phyloP scores from a whole-genome alignment of 2,797 vertebrate species.

The Esox masquinongy region DNA sequence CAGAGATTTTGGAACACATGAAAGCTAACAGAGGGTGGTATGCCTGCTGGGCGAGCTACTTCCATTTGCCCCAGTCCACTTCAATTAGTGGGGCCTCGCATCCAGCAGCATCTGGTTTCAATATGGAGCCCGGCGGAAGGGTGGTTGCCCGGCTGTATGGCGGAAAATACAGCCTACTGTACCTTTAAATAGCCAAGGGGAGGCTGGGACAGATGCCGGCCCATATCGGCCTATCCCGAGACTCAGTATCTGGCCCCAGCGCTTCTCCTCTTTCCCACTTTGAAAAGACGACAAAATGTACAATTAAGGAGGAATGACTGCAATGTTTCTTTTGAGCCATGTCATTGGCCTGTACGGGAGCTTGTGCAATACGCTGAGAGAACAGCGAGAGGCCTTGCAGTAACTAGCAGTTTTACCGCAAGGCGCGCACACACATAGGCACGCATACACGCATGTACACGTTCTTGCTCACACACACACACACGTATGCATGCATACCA shows the following conservation, averaged over 20 bases:
- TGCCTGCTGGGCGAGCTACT: conserved; percentile 76
- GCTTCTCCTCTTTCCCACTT: conserved; percentile 65
- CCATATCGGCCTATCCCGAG: conserved; percentile 74
- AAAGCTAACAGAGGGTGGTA: conserved; percentile 82
- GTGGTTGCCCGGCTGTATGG: conserved; percentile 82
- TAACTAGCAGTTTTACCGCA: conserved; percentile 19
- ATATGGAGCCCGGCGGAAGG: conserved; percentile 84
- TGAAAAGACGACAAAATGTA: conserved; percentile 79
- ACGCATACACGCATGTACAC: neutral
- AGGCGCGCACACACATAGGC: neutral
- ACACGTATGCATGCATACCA: neutral
- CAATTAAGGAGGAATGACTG: conserved; percentile 81
- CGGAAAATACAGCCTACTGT: conserved; percentile 86
- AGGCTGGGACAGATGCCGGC: conserved; percentile 77
- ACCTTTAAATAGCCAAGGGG: conserved; percentile 85
- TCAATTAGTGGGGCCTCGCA: conserved; percentile 82
- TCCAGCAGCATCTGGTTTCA: conserved; percentile 84
- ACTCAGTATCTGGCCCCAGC: conserved; percentile 75
- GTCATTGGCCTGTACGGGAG: conserved; percentile 9
- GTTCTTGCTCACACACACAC: conserved; percentile 24
- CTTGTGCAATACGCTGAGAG: conserved; percentile 2
- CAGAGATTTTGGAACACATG: conserved; percentile 77
- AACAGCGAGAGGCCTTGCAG: neutral
- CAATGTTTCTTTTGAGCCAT: conserved; percentile 64
- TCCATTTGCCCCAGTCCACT: conserved; percentile 83